phyloP scores from a whole-genome alignment of 2,797 vertebrate genomes.

The Cryptoblepharus egeriae region DNA sequence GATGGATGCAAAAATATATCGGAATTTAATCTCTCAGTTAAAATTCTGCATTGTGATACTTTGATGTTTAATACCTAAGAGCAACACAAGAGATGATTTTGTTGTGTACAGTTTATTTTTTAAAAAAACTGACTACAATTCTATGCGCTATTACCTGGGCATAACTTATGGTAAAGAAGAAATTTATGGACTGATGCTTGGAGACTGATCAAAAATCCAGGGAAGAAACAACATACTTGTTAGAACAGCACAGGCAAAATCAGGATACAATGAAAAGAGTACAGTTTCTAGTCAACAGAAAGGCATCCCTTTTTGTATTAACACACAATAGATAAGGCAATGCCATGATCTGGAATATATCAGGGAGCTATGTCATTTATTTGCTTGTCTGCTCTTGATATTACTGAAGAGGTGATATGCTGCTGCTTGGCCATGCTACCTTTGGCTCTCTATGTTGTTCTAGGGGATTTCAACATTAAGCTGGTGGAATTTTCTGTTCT shows the following conservation, averaged over 20 bases:
- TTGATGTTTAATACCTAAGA: not conserved
- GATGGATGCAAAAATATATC: conserved; percentile 5
- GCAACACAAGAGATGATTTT: not conserved
- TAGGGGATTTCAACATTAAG: not conserved
- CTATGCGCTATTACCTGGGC: not conserved
- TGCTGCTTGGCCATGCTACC: not conserved
- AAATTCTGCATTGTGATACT: rapidly evolving
- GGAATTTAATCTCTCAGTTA: not conserved
- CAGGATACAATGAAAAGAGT: not conserved
- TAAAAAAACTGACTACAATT: not conserved
- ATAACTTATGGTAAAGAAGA: not conserved
- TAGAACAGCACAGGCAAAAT: not conserved
- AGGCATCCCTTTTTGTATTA: not conserved
- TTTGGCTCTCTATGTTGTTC: not conserved
- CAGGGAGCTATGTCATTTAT: not conserved
- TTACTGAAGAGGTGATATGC: not conserved
- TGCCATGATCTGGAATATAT: not conserved
- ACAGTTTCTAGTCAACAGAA: not conserved
- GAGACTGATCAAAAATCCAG: not conserved
- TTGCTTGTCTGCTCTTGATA: rapidly evolving
- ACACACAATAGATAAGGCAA: not conserved
- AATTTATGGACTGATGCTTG: not conserved
- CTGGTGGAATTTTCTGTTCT: conserved; percentile 12
- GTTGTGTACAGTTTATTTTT: not conserved
- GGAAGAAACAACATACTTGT: not conserved